These are phyloP conservation scores for Pyrgilauda ruficollis DNA, from an alignment of 2,113 vertebrate genomes.

Conservation along the genomic window DNA sequence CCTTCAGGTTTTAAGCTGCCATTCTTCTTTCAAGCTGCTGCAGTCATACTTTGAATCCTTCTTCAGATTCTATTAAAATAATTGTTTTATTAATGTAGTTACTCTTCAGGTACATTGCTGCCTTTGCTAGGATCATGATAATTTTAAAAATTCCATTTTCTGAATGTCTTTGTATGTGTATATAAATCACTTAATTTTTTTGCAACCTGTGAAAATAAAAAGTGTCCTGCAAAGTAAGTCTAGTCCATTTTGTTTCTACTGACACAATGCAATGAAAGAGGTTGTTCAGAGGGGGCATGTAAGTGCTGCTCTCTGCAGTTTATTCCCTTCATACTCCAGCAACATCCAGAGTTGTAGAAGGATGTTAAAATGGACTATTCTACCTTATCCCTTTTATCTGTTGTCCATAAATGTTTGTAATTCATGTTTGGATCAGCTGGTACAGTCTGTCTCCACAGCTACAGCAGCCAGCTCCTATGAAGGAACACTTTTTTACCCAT, in stretches of 20 bases:
- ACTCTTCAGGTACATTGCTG: background rate
- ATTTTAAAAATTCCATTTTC: background rate
- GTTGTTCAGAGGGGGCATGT: background rate
- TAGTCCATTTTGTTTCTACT: background rate
- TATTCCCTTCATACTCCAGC: background rate
- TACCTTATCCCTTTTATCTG: background rate
- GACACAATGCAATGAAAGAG: background rate
- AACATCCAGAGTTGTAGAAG: background rate
- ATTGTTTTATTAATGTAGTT: background rate
- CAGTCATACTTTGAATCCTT: background rate
- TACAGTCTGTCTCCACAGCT: background rate
- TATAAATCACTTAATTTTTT: background rate
- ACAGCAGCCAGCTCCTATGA: background rate
- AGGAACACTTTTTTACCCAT: background rate
- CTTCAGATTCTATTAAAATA: background rate
- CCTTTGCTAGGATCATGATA: background rate
- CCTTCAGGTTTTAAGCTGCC: background rate
- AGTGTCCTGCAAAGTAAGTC: background rate
- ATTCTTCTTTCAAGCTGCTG: background rate
- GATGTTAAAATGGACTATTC: background rate
- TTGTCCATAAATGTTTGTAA: background rate
- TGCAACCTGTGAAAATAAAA: background rate
- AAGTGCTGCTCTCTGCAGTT: background rate
- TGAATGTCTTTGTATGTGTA: background rate
- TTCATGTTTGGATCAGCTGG: background rate